These are phyloP conservation scores for Chaetodon trifascialis DNA, from an alignment of 2,113 vertebrate genomes.

Conservation along the genomic window DNA sequence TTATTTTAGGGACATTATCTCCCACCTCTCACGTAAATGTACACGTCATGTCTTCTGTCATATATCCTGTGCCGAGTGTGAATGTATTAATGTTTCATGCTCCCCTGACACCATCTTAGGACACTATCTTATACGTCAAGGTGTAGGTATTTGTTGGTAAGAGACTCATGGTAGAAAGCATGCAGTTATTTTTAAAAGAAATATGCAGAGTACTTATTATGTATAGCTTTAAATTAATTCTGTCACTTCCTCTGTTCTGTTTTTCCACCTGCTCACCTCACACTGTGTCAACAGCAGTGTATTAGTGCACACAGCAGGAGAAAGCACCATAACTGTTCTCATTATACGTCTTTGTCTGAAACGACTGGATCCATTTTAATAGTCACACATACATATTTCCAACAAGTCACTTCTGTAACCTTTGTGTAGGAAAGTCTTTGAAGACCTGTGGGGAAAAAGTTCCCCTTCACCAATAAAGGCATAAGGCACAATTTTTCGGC, in stretches of 20 bases:
- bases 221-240: conserved; percentile 8
- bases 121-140: too few species aligned
- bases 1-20: too few species aligned
- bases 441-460: conserved; percentile 5
- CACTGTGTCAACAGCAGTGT: conserved; percentile 34
- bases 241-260: conserved; percentile 3
- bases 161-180: too few species aligned
- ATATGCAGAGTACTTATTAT: neutral
- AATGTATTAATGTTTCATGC: too few species aligned
- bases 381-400: neutral
- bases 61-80: too few species aligned
- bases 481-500: neutral
- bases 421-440: neutral
- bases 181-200: neutral
- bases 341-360: conserved; percentile 11
- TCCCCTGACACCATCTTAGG: too few species aligned
- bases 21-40: too few species aligned
- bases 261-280: conserved; percentile 27
- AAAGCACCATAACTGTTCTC: conserved; percentile 23
- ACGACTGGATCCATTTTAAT: neutral
- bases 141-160: too few species aligned
- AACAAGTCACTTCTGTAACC: conserved; percentile 12
- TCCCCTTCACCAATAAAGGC: neutral
- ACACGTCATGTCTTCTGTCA: too few species aligned
- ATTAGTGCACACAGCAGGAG: neutral